A percentile compares a stretch with the other conserved stretches of the same genome.
These are phyloP conservation scores for Quadroppia sp. DNA, from an alignment of 2,888 invertebrate genomes.

Conservation along the genomic window DNA sequence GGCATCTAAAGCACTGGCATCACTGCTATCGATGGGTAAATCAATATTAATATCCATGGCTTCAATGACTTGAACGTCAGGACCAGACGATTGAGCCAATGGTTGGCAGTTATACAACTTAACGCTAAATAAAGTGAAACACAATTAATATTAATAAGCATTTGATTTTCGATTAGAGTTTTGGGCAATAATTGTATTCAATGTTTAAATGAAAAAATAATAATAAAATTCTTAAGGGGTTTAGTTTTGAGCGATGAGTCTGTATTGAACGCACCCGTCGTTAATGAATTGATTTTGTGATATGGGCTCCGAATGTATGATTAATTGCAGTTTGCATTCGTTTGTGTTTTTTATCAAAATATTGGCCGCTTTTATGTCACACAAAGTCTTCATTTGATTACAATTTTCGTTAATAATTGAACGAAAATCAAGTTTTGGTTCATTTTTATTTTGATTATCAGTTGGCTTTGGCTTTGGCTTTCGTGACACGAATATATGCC, in stretches of 20 bases:
- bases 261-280: constrained; percentile 35
- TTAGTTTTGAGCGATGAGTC: not conserved
- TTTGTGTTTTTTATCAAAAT: constrained; percentile 43
- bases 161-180: not conserved
- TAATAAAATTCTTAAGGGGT: not conserved
- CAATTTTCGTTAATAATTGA: constrained; percentile 50
- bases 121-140: constrained; percentile 7
- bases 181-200: not conserved
- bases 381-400: constrained; percentile 48
- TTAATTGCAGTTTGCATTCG: constrained; percentile 36
- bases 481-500: constrained; percentile 42
- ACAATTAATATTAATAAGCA: constrained; percentile 28
- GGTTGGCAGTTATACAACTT: constrained; percentile 25
- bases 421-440: constrained; percentile 48
- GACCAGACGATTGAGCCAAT: not conserved
- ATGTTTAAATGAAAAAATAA: not conserved
- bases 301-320: constrained; percentile 33
- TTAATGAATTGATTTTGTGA: constrained; percentile 31
- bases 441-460: not conserved
- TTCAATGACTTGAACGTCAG: constrained; percentile 9
- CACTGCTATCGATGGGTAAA: constrained; percentile 6
- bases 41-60: constrained; percentile 33
- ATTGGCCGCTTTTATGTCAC: constrained; percentile 44
- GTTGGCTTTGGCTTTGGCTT: constrained; percentile 33
- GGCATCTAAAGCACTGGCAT: not conserved